These are phyloP conservation scores for Magallana nippona DNA, from an alignment of 2,888 invertebrate species.

Conservation along the genomic window DNA sequence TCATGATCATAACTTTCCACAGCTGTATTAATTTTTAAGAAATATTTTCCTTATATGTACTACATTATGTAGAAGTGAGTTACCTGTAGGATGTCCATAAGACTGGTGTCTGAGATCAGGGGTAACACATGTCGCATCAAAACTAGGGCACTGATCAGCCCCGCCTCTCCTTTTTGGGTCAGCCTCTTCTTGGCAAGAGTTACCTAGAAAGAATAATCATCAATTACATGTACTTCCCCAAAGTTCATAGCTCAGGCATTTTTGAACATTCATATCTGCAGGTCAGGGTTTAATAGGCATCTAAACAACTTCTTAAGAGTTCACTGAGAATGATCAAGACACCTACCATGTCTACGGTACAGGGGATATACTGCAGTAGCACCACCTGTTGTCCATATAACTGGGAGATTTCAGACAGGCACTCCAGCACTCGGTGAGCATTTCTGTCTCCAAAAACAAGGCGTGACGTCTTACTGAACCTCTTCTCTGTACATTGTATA, in stretches of 20 bases:
- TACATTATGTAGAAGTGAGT: not conserved
- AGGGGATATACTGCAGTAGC: slow-evolving; percentile 77
- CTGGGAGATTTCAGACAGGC: slow-evolving; percentile 91
- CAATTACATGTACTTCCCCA: too few relatives aligned
- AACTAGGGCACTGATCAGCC: slow-evolving; percentile 74
- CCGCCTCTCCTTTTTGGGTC: slow-evolving; percentile 89
- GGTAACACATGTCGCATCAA: slow-evolving; percentile 75
- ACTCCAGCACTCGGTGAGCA: slow-evolving; percentile 92
- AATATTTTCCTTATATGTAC: too few relatives aligned
- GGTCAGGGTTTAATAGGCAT: slow-evolving; percentile 45
- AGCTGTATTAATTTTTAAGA: too few relatives aligned
- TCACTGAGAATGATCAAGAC: too few relatives aligned
- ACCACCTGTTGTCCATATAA: slow-evolving; percentile 80
- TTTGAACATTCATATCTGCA: not conserved
- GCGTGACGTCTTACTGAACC: slow-evolving; percentile 63
- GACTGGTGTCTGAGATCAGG: slow-evolving; percentile 73
- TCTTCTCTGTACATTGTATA: slow-evolving; percentile 50
- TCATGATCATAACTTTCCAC: too few relatives aligned
- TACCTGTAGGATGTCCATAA: slow-evolving; percentile 83
- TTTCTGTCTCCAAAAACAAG: slow-evolving; percentile 87
- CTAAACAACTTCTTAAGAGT: too few relatives aligned
- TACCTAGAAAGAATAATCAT: slow-evolving; percentile 63
- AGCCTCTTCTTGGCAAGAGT: slow-evolving; percentile 81
- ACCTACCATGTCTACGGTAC: slow-evolving; percentile 76
- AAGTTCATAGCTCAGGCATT: too few relatives aligned